Conservation (phyloP, 2,888 invertebrate species). For the Leuctra nigra region DNA sequence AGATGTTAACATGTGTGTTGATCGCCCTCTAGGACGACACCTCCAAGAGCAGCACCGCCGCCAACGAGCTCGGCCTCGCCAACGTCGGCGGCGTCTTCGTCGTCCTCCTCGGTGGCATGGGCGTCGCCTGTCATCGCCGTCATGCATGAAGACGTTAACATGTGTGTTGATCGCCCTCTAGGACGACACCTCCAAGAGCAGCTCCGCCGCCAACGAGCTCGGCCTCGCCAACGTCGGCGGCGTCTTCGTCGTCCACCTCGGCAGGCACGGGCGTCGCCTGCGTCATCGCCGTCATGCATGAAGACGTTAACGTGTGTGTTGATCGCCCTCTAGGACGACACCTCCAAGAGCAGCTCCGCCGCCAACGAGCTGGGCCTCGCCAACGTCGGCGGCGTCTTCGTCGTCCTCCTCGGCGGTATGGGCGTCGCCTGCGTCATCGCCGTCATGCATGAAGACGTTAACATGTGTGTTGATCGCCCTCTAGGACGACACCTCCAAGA, state of each 20-base stretch:
- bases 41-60: constrained; percentile 43
- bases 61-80: constrained; percentile 84
- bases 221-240: no score
- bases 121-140: no score
- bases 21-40: no score
- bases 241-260: constrained; percentile 82
- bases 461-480: no score
- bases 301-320: no score
- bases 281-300: no score
- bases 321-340: no score
- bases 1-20: constrained; percentile 84
- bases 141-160: no score
- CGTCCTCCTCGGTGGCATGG: no score
- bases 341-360: constrained; percentile 75
- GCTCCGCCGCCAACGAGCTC: constrained; percentile 82
- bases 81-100: constrained; percentile 96
- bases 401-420: constrained; percentile 80
- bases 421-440: constrained; percentile 88
- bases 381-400: constrained; percentile 90
- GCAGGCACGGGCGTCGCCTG: constrained; percentile 85
- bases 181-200: constrained; percentile 77
- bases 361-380: constrained; percentile 88
- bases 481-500: constrained; percentile 51
- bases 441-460: constrained; percentile 83
- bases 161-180: no score